phyloP scores from a whole-genome alignment of 2,888 invertebrate species.

The Acleris literana region DNA sequence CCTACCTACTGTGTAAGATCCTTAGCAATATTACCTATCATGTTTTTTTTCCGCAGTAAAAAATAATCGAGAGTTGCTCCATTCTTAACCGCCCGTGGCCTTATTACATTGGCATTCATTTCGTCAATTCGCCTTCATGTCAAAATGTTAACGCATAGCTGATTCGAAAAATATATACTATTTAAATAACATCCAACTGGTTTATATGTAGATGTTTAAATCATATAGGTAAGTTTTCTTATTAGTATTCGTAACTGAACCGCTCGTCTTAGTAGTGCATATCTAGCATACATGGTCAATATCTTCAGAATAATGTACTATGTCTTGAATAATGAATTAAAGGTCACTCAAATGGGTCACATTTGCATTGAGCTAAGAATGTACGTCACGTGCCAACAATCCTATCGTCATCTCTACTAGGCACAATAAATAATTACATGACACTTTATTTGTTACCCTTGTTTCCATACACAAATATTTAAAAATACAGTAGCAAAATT shows the following conservation, averaged over 20 bases:
- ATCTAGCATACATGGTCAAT: slow-evolving; percentile 33
- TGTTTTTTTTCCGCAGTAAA: not conserved
- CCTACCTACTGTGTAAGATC: not conserved
- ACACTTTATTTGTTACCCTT: not conserved
- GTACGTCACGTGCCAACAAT: not conserved
- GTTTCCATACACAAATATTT: not conserved
- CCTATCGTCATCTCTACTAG: not conserved
- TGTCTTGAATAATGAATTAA: slow-evolving; percentile 31
- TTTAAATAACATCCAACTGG: slow-evolving; percentile 5
- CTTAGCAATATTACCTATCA: not conserved
- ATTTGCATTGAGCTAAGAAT: slow-evolving; percentile 4
- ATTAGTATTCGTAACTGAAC: too few species aligned
- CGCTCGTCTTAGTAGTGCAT: slow-evolving; percentile 30
- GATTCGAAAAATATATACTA: too few species aligned
- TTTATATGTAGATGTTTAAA: slow-evolving; percentile 1
- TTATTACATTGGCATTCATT: slow-evolving; percentile 27
- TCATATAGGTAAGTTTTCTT: too few species aligned
- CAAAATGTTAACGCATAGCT: slow-evolving; percentile 14
- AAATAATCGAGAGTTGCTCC: slow-evolving; percentile 1
- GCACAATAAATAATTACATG: not conserved
- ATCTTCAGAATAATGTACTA: slow-evolving; percentile 1
- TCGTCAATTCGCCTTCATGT: slow-evolving; percentile 14
- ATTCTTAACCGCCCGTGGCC: slow-evolving; percentile 10
- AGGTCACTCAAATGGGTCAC: slow-evolving; percentile 29
- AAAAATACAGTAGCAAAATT: slow-evolving; percentile 19